Percentiles rank a stretch among this genome's conserved stretches.
Conservation (phyloP, 1,140 invertebrate genomes). For the Archivesica marissinica region DNA sequence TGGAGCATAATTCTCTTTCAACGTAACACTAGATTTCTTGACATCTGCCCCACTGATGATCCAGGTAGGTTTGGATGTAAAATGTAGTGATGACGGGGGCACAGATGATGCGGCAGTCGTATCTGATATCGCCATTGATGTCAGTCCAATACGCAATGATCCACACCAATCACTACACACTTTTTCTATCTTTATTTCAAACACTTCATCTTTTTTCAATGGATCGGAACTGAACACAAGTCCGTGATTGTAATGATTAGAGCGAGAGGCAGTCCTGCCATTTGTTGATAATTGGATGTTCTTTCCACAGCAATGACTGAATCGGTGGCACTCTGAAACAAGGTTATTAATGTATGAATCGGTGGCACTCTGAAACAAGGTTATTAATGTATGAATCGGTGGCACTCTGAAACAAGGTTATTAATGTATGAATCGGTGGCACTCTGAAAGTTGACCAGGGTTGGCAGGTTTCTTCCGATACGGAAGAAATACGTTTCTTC, state of each 20-base stretch:
- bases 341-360: slow-evolving; percentile 87
- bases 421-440: slow-evolving; percentile 86
- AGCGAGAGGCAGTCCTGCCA: slow-evolving; percentile 88
- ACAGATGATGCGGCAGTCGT: slow-evolving; percentile 86
- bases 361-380: slow-evolving; percentile 81
- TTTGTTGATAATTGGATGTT: slow-evolving; percentile 89
- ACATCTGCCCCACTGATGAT: slow-evolving; percentile 85
- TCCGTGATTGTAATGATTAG: slow-evolving; percentile 87
- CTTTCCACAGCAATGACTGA: slow-evolving; percentile 89
- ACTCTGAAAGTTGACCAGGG: no score
- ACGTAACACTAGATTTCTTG: slow-evolving; percentile 79
- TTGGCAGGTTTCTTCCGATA: no score
- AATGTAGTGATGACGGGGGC: slow-evolving; percentile 85
- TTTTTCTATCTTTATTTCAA: slow-evolving; percentile 87
- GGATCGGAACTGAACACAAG: slow-evolving; percentile 85
- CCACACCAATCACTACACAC: slow-evolving; percentile 89
- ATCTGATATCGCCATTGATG: slow-evolving; percentile 88
- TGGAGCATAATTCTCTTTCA: slow-evolving; percentile 84
- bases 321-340: slow-evolving; percentile 84
- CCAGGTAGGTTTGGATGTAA: slow-evolving; percentile 84
- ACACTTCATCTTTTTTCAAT: slow-evolving; percentile 85
- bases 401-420: slow-evolving; percentile 78
- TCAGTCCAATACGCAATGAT: slow-evolving; percentile 90
- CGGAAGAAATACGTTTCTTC: no score
- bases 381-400: slow-evolving; percentile 87